Percentiles rank a stretch among this genome's conserved stretches.
Conservation (phyloP, 92 coral and sea anemone genomes). For the Epizoanthus scotinus region DNA sequence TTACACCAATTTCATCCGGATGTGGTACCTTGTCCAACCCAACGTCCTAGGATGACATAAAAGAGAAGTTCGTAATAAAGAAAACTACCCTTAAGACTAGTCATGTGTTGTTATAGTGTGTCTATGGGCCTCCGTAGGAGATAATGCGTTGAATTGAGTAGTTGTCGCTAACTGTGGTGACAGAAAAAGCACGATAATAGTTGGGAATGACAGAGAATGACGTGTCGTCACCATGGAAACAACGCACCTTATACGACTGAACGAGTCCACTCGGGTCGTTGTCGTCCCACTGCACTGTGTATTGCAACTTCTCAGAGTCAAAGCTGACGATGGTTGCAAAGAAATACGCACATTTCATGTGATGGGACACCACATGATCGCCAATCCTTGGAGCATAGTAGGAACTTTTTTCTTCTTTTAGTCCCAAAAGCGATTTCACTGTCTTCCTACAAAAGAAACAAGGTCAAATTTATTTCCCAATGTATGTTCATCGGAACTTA, state of each 20-base stretch:
- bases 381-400: constrained; percentile 87
- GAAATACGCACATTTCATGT: constrained; percentile 82
- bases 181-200: too few relatives aligned
- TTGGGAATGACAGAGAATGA: too few relatives aligned
- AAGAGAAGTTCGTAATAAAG: too few relatives aligned
- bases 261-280: constrained; percentile 83
- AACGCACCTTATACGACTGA: constrained; percentile 76
- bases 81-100: too few relatives aligned
- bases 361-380: constrained; percentile 94
- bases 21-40: constrained; percentile 81
- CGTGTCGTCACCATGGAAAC: too few relatives aligned
- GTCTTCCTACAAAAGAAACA: constrained; percentile 23
- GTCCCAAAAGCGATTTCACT: constrained; percentile 58
- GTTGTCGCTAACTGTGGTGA: too few relatives aligned
- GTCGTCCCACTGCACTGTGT: constrained; percentile 98
- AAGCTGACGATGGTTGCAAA: constrained; percentile 81
- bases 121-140: too few relatives aligned
- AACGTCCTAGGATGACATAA: constrained; percentile 57
- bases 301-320: constrained; percentile 69
- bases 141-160: too few relatives aligned
- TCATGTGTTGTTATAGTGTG: too few relatives aligned
- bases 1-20: constrained; percentile 88
- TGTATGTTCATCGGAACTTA: too few relatives aligned
- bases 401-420: constrained; percentile 44
- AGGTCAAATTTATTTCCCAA: too few relatives aligned